Base-by-base conservation (phyloP, 2,797 vertebrate genomes). In the Neoniphon sammara region DNA sequence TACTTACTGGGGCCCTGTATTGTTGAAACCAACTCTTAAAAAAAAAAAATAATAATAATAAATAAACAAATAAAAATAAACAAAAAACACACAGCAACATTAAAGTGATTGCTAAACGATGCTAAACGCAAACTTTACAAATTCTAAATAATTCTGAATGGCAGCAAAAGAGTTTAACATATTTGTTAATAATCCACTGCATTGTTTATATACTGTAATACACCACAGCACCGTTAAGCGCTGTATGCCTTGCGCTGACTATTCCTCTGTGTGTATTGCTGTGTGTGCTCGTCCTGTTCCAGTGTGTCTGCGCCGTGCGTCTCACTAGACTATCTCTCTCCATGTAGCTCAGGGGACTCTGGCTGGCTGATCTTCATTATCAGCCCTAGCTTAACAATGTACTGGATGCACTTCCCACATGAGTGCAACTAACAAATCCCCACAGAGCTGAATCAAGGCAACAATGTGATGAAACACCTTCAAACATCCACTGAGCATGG, bases 361-460 rank as follows among this genome's bases (percentile, higher is more conserved):
- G 85, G 88, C 84, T 90, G 88, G 90, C 90, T 92, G 92, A 92
- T 91, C 91, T 91, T 91, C 91, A 92, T 93, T 92, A 92, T 89
- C 88, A 92, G 88, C 84, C 85, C 73, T 46, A 89, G 90, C 90
- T 93, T 91, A 93, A 93, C 92, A 91, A 91, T 88, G 89, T 87
- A 81, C 89, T 92, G 90, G 88, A 93, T 92, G 90, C 91, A 91
- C 91, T 92, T 91, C 92, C 89, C 92, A 92, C 86, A 89, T 91
- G 92, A 92, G 89, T 88, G 90, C 92, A 91, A 91, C 91, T 89
- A 92, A 92, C 92, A 93, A 93, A 93, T 92, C 92, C 91, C 91
- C 77, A 86, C 88, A 89, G 92, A 92, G 92, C 87, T 81, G 91
- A 92, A 91, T 91, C 91, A 92, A 92, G 90, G 91, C 92, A 90